Base-by-base conservation (phyloP, 2,888 invertebrate genomes). In the Pristionchus arcanus region DNA sequence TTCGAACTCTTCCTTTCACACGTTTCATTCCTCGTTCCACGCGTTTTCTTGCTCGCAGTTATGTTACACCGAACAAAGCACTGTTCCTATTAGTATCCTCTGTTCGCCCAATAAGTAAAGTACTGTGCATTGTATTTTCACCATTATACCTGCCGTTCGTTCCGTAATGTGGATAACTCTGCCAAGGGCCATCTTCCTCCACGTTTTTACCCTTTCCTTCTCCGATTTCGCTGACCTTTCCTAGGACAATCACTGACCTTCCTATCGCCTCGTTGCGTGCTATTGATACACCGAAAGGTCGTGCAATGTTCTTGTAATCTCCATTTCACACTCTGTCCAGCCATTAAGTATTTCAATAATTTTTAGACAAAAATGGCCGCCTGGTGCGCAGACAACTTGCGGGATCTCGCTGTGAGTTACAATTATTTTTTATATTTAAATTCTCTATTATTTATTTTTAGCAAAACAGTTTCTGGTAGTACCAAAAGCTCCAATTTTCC, bases 301-400 rank as follows among this genome's bases (percentile, higher is more conserved):
- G 68, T 63, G 63, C 7, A 63, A 63, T 63, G n/a, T 53, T 34
- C 86, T 86, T n/a, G 19, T 31, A 28, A 5, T 55, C 25, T 81
- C 49, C 13, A 42, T 49, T 37, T 49, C 83, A 11, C 83, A 37
- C 66, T 86, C 9, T 34, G 13, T n/a, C 63, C 5, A 4, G n/a
- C 34, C 7, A 42, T n/a, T 4, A 34, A 9, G 21, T 15, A 49
- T 84, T 49, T 55, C 31, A 21, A 53, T 55, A 25, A 11, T 59
- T 85, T 85, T 59, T 34, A 85, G 59, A 85, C 34, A 34, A 53
- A 25, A 53, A 94, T 94, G 94, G 94, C 92, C 31, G 93, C 92
- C 89, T 94, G 95, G 95, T 94, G 94, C 90, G 94, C 93, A 31
- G 92, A 92, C 25, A 92, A 95, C 89, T 90, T 94, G 5, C 91